Conservation (phyloP, 2,113 vertebrate genomes). For the Taxidea taxus region DNA sequence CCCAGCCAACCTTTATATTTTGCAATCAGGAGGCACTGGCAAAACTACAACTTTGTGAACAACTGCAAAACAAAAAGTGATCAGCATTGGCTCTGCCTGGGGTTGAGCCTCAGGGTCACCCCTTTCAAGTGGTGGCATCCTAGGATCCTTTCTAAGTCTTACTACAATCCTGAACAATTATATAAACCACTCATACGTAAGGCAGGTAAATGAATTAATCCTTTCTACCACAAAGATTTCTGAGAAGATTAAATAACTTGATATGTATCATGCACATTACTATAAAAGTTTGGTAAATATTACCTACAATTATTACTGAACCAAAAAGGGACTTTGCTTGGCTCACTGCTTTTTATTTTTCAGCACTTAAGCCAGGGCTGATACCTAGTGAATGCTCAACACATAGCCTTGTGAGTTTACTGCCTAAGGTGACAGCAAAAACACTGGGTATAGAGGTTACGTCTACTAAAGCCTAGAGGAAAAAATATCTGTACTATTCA, state of each 20-base stretch:
- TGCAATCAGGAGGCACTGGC: background rate
- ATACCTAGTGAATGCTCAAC: slow-evolving; percentile 13
- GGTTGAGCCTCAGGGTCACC: background rate
- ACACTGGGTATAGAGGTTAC: background rate
- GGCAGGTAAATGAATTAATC: background rate
- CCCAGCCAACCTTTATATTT: background rate
- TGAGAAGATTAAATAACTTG: background rate
- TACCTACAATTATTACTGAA: slow-evolving; percentile 2
- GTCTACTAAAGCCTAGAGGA: background rate
- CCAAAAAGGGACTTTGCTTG: background rate
- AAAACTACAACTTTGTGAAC: background rate
- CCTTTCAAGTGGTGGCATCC: background rate
- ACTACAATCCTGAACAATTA: background rate
- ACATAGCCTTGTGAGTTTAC: background rate
- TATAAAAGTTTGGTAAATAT: background rate
- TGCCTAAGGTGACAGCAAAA: background rate
- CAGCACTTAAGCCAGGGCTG: background rate
- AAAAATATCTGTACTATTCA: background rate
- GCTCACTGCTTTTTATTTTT: background rate
- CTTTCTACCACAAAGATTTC: background rate
- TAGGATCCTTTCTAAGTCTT: background rate
- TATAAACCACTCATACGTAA: background rate
- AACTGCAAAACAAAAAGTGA: background rate
- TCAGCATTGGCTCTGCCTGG: background rate
- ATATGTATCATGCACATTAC: background rate